These are phyloP conservation scores for Macroteleia sp. DNA, from an alignment of 2,888 invertebrate species.

Conservation along the genomic window DNA sequence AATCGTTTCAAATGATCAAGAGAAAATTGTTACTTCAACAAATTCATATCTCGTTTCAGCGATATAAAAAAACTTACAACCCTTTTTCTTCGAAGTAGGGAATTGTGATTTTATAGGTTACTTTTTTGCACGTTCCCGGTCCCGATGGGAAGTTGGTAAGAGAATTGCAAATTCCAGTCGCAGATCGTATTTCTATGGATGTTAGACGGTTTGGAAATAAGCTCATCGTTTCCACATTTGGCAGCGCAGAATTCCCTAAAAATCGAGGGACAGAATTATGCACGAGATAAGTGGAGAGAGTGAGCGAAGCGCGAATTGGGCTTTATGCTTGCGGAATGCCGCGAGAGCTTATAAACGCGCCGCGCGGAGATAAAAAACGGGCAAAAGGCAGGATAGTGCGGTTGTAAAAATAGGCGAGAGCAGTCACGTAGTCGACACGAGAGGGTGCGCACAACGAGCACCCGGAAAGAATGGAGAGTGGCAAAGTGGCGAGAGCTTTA, in stretches of 20 bases:
- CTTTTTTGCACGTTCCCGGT: too few relatives aligned
- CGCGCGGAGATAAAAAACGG: slow-evolving; percentile 47
- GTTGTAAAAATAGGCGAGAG: slow-evolving; percentile 37
- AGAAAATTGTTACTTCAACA: too few relatives aligned
- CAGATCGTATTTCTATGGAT: slow-evolving; percentile 51
- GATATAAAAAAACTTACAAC: too few relatives aligned
- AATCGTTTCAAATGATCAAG: too few relatives aligned
- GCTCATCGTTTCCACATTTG: slow-evolving; percentile 61
- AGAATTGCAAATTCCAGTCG: slow-evolving; percentile 60
- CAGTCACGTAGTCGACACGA: slow-evolving; percentile 40
- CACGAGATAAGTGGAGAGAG: background rate
- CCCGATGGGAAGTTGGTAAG: slow-evolving; percentile 36
- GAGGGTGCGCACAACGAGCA: slow-evolving; percentile 29
- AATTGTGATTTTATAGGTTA: too few relatives aligned
- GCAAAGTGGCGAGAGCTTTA: slow-evolving; percentile 64
- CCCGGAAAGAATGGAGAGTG: slow-evolving; percentile 44
- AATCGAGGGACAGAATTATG: background rate
- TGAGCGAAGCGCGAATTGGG: slow-evolving; percentile 27
- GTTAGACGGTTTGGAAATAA: slow-evolving; percentile 58
- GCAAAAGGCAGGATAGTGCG: slow-evolving; percentile 30
- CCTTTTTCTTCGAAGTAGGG: too few relatives aligned
- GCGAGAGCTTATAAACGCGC: slow-evolving; percentile 50
- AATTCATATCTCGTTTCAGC: too few relatives aligned
- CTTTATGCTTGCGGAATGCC: slow-evolving; percentile 48
- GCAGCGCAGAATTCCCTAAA: slow-evolving; percentile 22